Conservation (phyloP, 2,797 vertebrate genomes). For the Enteromius fasciolatus region DNA sequence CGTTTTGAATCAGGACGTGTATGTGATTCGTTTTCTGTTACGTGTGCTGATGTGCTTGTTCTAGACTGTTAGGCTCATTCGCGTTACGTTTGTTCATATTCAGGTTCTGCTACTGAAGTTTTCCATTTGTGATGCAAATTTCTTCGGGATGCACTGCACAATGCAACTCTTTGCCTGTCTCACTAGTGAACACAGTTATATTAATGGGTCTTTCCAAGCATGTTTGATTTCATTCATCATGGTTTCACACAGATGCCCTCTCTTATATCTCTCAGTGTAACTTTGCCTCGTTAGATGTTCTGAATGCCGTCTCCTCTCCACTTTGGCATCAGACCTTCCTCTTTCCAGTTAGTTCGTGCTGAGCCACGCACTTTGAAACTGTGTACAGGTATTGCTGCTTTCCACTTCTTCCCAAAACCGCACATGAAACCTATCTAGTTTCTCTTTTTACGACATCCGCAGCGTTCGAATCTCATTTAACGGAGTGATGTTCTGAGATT, state of each 20-base stretch:
- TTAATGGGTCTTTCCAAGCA: conserved; percentile 43
- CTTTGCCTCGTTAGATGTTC: conserved; percentile 29
- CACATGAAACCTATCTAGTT: conserved; percentile 44
- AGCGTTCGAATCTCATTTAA: conserved; percentile 25
- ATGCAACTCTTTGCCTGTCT: conserved; percentile 50
- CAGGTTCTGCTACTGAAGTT: conserved; percentile 37
- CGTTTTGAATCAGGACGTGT: conserved; percentile 42
- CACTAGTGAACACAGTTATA: conserved; percentile 48
- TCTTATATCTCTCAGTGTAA: conserved; percentile 20
- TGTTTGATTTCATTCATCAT: conserved; percentile 24
- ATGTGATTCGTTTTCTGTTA: conserved; percentile 17
- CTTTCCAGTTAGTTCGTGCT: conserved; percentile 35
- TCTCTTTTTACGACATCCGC: conserved; percentile 24
- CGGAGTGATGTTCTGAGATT: conserved; percentile 4
- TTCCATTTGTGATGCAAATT: conserved; percentile 45
- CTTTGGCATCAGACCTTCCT: conserved; percentile 66
- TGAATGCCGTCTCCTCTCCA: conserved; percentile 36
- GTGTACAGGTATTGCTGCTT: conserved; percentile 68
- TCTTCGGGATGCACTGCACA: conserved; percentile 49
- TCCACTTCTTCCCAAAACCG: conserved; percentile 63
- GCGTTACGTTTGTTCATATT: conserved; percentile 34
- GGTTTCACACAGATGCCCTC: conserved; percentile 13
- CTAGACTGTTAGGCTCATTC: conserved; percentile 41
- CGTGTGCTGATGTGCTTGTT: conserved; percentile 34
- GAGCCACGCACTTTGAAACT: conserved; percentile 70